phyloP scores from a whole-genome alignment of 2,797 vertebrate species.

The Diceros bicornis region DNA sequence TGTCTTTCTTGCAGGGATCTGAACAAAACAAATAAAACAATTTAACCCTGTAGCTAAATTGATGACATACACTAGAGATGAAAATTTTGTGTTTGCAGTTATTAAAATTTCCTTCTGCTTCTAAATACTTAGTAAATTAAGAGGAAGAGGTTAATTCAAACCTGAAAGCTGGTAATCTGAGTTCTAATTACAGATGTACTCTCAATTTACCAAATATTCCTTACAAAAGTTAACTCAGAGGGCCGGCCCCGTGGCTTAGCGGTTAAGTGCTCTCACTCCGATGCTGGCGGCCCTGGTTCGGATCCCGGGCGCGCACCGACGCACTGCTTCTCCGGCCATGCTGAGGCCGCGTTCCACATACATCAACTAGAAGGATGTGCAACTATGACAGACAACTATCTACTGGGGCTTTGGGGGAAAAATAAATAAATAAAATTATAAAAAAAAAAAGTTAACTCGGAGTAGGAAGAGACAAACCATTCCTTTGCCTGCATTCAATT shows the following conservation, averaged over 20 bases:
- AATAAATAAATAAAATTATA: no score
- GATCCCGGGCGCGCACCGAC: no score
- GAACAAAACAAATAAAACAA: slow-evolving; percentile 61
- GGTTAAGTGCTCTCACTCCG: no score
- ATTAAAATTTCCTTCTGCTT: slow-evolving; percentile 44
- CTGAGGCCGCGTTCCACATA: no score
- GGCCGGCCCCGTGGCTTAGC: no score
- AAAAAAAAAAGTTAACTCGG: no score
- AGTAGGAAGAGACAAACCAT: neutral
- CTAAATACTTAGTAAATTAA: slow-evolving; percentile 50
- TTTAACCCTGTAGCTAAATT: slow-evolving; percentile 46
- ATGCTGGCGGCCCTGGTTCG: no score
- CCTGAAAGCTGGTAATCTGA: neutral
- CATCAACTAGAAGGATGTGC: no score
- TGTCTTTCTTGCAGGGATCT: slow-evolving; percentile 43
- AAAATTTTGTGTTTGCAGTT: slow-evolving; percentile 49
- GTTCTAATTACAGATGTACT: slow-evolving; percentile 32
- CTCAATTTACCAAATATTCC: slow-evolving; percentile 9
- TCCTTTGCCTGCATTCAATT: neutral
- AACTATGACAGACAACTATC: no score
- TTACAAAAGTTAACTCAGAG: neutral
- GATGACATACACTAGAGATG: neutral
- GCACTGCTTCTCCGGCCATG: no score
- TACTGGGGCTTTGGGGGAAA: no score
- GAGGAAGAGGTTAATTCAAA: slow-evolving; percentile 4